Base-by-base conservation (phyloP, 2,888 invertebrate species). In the Isoperla grammatica region DNA sequence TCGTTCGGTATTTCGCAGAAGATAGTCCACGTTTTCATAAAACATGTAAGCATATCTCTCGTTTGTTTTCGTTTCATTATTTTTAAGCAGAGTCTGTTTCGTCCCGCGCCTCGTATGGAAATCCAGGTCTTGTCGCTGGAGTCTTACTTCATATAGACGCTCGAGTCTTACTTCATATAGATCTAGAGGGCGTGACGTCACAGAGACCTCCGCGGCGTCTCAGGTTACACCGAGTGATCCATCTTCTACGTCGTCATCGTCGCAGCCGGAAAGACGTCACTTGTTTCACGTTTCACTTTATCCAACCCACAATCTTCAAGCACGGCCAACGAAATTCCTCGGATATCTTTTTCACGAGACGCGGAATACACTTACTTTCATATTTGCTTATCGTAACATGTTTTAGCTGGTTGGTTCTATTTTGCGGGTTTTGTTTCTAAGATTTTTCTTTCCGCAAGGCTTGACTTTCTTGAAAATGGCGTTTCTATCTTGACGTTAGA, bases 131-230 rank as follows among this genome's bases (percentile, higher is more conserved):
- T 37, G 11, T n/a, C n/a, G n/a, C n/a, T n/a, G n/a, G n/a, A n/a
- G n/a, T n/a, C n/a, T n/a, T n/a, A n/a, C n/a, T n/a, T n/a, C n/a
- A n/a, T n/a, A n/a, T n/a, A n/a, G n/a, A n/a, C n/a, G n/a, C n/a
- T n/a, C n/a, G n/a, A n/a, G n/a, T n/a, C n/a, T 15, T 37, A 20
- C 39, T 53, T 53, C 53, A 53, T 53, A 53, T 53, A 37, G 53
- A 53, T 53, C 53, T 39, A 37, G 17, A 37, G 39, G 53, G 53
- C 53, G 53, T 53, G 53, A 53, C 53, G 53, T 53, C 53, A 53
- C 37, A 20, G 4, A 37, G 53, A 53, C 53, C 53, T 53, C 53
- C 53, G 13, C 39, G 19, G 53, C 2, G 53, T 5, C 53, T 53
- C 17, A 8, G 40, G 53, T 53, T 53, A 39, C 53, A 37, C 23